These are phyloP conservation scores for Microtus montanus DNA, from an alignment of 2,113 vertebrate species.

Conservation along the genomic window DNA sequence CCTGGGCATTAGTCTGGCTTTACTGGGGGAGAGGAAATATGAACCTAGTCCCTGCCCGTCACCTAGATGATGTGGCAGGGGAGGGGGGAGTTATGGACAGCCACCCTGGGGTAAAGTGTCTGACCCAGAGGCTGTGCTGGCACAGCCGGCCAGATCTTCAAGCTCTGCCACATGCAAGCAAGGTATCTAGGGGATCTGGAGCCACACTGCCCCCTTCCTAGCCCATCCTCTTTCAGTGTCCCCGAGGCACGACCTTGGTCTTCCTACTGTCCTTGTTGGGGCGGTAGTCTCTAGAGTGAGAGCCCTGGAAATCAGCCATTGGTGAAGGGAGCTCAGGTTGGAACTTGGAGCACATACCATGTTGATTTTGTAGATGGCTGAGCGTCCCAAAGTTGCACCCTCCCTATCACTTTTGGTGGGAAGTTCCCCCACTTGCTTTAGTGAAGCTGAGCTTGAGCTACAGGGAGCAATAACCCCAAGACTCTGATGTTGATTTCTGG, in stretches of 20 bases:
- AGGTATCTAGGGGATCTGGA: neutral
- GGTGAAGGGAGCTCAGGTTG: neutral
- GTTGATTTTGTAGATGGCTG: neutral
- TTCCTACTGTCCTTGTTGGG: neutral
- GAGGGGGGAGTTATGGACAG: neutral
- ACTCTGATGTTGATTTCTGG: neutral
- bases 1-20: neutral
- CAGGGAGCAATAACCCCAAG: rapidly evolving
- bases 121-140: rapidly evolving
- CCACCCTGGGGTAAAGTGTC: neutral
- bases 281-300: neutral
- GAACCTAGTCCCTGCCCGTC: neutral
- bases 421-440: neutral
- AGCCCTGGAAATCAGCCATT: neutral
- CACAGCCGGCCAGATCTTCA: neutral
- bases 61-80: neutral
- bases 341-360: rapidly evolving
- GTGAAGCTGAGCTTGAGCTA: neutral
- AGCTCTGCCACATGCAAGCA: neutral
- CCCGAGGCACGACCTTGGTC: neutral
- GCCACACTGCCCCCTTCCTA: neutral
- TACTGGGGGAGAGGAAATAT: neutral
- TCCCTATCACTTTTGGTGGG: neutral
- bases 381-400: neutral
- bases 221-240: neutral